Base-by-base conservation (phyloP, 2,797 vertebrate genomes). In the Sebastiscus tertius region DNA sequence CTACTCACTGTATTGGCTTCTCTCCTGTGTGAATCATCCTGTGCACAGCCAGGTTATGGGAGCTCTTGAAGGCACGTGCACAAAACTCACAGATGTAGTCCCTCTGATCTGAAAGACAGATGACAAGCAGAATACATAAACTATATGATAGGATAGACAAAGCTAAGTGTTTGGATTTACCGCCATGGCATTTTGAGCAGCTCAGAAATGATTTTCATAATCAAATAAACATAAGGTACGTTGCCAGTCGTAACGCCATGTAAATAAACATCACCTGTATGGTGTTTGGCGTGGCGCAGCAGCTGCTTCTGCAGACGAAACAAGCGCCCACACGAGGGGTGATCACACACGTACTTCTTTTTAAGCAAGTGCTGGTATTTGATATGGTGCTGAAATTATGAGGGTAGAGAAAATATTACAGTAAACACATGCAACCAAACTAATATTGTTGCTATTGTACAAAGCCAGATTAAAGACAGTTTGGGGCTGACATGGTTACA, bases 31-130 rank as follows among this genome's bases (percentile, higher is more conserved):
- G 97, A 90, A 98, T 99, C 98, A 99, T 98, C 20, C 97, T 95
- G 90, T 98, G 97, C 81, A 99, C 97, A 1, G 97, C 97, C 90
- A 98, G 92, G 88, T 99, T 98, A 75, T 98, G 97, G 63, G 97
- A 98, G 76, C 97, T 98, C 94, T 98, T 98, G 90, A 99, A 99
- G 9, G 97, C 97, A 8, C 97, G 96, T 64, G 97, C 97, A 16
- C 98, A 98, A 67, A 97, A 98, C 91, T 98, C 97, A 80, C 98
- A 99, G 90, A 99, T 98, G 90, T 98, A 99, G 92, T 99, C 97
- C 83, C 98, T 96, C 90, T 99, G 98, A 95, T 98, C 97, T 99
- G 72, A 34, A 85, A 83, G 6, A 34, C 24, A 69, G 20, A 64
- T 6, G 24, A 34, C 10, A 60, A 24, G 18, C 4, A 63, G 7